phyloP scores from a whole-genome alignment of 2,888 invertebrate genomes.

The Drosophila picticornis region DNA sequence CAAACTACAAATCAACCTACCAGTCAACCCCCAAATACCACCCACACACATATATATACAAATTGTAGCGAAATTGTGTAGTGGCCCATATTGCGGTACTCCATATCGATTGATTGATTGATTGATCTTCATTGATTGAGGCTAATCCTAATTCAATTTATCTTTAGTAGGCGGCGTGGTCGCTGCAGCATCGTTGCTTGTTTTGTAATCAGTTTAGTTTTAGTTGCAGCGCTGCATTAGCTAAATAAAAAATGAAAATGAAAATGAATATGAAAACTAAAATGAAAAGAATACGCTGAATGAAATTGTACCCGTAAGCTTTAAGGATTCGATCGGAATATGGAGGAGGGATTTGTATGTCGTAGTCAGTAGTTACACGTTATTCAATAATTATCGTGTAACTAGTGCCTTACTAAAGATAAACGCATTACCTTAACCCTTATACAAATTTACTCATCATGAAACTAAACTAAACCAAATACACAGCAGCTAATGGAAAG shows the following conservation, averaged over 20 bases:
- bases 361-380: conserved; percentile 85
- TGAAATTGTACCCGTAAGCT: conserved; percentile 72
- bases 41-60: conserved; percentile 34
- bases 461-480: conserved; percentile 34
- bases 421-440: conserved; percentile 83
- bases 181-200: conserved; percentile 45
- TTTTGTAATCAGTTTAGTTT: conserved; percentile 61
- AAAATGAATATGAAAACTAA: conserved; percentile 37
- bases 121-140: conserved; percentile 22
- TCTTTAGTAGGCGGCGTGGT: conserved; percentile 70
- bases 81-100: conserved; percentile 13
- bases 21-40: conserved; percentile 14
- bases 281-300: conserved; percentile 65
- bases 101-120: conserved; percentile 20
- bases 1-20: conserved; percentile 44
- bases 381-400: conserved; percentile 80
- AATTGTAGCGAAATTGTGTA: conserved; percentile 26
- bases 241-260: conserved; percentile 34
- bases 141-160: conserved; percentile 48
- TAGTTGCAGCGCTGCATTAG: conserved; percentile 49
- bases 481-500: conserved; percentile 35
- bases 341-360: conserved; percentile 52
- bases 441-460: conserved; percentile 77
- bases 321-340: conserved; percentile 57
- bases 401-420: conserved; percentile 85